These are phyloP conservation scores for Labeo calbasu DNA, from an alignment of 2,797 vertebrate species.

Conservation along the genomic window DNA sequence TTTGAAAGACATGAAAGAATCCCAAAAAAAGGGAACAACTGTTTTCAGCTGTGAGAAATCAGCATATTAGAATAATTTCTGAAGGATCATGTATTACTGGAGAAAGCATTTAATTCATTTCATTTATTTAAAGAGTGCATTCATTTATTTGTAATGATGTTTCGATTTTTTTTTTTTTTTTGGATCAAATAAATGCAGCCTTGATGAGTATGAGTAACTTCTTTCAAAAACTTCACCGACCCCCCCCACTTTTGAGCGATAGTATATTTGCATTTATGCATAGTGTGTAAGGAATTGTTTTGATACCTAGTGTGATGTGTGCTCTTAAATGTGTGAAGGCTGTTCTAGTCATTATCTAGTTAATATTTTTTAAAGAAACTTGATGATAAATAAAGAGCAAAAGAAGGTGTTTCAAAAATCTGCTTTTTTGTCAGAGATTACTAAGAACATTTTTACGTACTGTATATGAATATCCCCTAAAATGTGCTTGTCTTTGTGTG, in stretches of 20 bases:
- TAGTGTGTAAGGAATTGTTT: not conserved
- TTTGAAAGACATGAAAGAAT: not conserved
- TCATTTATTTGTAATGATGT: too few species aligned
- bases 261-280: not conserved
- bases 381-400: constrained; percentile 1
- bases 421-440: not conserved
- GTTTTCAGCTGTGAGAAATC: not conserved
- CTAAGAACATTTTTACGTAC: not conserved
- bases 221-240: too few species aligned
- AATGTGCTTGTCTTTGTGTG: not conserved
- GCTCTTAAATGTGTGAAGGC: not conserved
- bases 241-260: not conserved
- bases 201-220: not conserved
- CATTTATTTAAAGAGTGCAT: too few species aligned
- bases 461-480: not conserved
- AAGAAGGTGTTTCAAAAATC: not conserved
- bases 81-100: not conserved
- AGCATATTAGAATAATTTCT: not conserved
- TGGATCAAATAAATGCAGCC: not conserved
- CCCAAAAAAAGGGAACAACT: not conserved
- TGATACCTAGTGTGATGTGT: not conserved
- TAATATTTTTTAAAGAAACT: not conserved
- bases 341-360: constrained; percentile 4
- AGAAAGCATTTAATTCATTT: too few species aligned
- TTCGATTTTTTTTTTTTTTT: too few species aligned